These are phyloP conservation scores for Phymastichus coffea DNA, from an alignment of 1,140 invertebrate species.

Conservation along the genomic window DNA sequence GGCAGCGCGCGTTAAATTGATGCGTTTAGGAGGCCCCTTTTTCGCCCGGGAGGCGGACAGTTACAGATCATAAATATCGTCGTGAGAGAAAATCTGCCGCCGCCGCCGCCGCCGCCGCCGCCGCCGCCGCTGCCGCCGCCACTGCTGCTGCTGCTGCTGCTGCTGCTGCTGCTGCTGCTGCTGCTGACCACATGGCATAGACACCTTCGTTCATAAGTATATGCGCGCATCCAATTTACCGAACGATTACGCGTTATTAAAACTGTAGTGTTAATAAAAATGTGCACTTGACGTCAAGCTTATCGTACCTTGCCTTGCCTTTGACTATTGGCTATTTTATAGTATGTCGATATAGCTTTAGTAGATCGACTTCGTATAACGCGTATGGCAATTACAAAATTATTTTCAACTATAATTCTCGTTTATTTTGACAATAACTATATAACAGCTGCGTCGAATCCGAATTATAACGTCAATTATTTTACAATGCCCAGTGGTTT, in stretches of 20 bases:
- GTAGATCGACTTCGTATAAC: too few species aligned
- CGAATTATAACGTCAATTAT: too few species aligned
- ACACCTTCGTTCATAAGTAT: not conserved
- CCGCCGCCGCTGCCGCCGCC: slow-evolving; percentile 34
- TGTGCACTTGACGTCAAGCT: slow-evolving; percentile 24
- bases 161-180: slow-evolving; percentile 9
- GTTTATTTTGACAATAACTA: too few species aligned
- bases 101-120: slow-evolving; percentile 20
- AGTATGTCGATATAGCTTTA: too few species aligned
- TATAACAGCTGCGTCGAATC: too few species aligned
- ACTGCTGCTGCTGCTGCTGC: slow-evolving; percentile 35
- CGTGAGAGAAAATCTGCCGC: slow-evolving; percentile 38
- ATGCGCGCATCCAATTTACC: slow-evolving; percentile 9
- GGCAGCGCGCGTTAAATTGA: slow-evolving; percentile 50
- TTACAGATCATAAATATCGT: slow-evolving; percentile 55
- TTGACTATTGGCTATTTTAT: too few species aligned
- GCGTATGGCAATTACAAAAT: too few species aligned
- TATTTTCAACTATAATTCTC: too few species aligned
- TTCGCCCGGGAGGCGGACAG: slow-evolving; percentile 50
- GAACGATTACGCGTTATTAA: slow-evolving; percentile 26
- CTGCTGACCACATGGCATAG: slow-evolving; percentile 51
- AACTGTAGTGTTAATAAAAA: slow-evolving; percentile 30
- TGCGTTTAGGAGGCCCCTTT: slow-evolving; percentile 55
- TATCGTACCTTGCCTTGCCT: too few species aligned
- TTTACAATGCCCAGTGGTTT: too few species aligned